phyloP scores from a whole-genome alignment of 2,797 vertebrate genomes.

The Linurgus olivaceus region DNA sequence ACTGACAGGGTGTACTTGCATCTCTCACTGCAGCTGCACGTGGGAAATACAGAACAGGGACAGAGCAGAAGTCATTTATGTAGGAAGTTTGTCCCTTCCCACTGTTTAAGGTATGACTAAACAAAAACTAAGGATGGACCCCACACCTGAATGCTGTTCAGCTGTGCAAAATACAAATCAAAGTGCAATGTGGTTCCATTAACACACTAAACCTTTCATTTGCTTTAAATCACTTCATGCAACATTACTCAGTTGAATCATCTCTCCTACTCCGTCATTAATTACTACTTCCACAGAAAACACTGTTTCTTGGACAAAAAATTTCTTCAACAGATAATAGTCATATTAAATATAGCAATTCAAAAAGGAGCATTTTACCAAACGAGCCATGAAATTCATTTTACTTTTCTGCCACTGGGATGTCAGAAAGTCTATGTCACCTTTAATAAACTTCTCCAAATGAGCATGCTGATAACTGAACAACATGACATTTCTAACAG shows the following conservation, averaged over 20 bases:
- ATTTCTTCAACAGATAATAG: slow-evolving; percentile 17
- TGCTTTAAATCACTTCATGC: not conserved
- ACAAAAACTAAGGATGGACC: not conserved
- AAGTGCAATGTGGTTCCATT: not conserved
- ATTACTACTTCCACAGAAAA: not conserved
- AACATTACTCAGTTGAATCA: not conserved
- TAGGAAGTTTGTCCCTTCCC: not conserved
- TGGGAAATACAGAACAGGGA: not conserved
- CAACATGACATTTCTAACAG: slow-evolving; percentile 50
- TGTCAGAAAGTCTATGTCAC: slow-evolving; percentile 43
- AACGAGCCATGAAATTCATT: slow-evolving; percentile 51
- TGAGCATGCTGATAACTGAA: slow-evolving; percentile 38
- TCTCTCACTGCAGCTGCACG: not conserved
- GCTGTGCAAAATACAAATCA: not conserved
- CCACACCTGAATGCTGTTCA: not conserved
- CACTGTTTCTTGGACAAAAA: not conserved
- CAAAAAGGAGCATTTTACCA: slow-evolving; percentile 35
- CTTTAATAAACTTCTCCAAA: slow-evolving; percentile 44
- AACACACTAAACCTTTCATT: not conserved
- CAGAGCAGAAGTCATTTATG: not conserved
- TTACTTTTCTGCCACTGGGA: slow-evolving; percentile 14
- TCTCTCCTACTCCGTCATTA: not conserved
- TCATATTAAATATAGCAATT: slow-evolving; percentile 17
- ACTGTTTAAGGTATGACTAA: not conserved
- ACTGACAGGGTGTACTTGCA: not conserved